Conservation (phyloP, 2,888 invertebrate species). For the Leptopterna dolabrata region DNA sequence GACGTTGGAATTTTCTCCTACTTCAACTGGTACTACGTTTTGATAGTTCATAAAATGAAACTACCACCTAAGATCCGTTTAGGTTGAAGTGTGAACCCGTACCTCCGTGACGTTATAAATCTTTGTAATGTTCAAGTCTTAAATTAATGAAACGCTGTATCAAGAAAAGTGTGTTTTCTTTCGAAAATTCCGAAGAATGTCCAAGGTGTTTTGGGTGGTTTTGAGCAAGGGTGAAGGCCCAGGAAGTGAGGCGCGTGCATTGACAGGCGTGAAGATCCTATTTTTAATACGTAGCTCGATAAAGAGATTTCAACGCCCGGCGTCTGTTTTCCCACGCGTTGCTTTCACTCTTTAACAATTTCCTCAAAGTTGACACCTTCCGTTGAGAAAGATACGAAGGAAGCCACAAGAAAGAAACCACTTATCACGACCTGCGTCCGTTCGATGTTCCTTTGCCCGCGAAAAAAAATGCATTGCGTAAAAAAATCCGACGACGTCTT, state of each 20-base stretch:
- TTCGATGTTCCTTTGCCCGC: background rate
- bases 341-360: constrained; percentile 43
- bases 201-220: no score
- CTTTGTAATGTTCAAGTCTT: no score
- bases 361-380: constrained; percentile 18
- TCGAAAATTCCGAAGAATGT: no score
- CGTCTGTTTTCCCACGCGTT: constrained; percentile 27
- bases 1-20: no score
- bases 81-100: no score
- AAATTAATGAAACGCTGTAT: no score
- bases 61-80: no score
- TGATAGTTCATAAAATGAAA: no score
- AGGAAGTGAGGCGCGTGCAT: background rate
- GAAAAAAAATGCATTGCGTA: background rate
- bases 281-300: background rate
- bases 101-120: no score
- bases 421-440: background rate
- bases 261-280: background rate
- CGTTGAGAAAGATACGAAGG: background rate
- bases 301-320: constrained; percentile 45
- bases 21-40: no score
- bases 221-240: background rate
- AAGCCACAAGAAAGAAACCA: background rate
- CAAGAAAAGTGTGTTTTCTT: no score
- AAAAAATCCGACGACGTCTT: constrained; percentile 3